Evolutionary conservation across 1,140 invertebrate genomes (phyloP), one percentile per base, ranked within the genome.

Genomic region (Caenorhabditis remanei): DNA sequence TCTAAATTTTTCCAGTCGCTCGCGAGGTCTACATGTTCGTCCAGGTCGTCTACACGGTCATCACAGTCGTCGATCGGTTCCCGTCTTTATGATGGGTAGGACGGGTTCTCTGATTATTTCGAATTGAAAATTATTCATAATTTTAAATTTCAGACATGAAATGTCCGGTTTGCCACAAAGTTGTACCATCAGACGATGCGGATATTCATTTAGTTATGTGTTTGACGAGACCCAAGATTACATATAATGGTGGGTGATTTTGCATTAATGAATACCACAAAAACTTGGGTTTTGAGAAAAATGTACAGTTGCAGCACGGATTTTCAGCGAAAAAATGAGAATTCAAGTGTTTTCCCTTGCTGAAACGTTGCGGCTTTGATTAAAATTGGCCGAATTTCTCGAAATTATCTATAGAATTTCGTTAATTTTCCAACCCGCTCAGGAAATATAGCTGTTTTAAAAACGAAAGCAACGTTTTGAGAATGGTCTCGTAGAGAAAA

Each of bases 161-260:
- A 94, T 99, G 98, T 94, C 97, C 98, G 89, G 96, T 99, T 89
- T 99, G 98, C 95, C 97, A 96, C 94, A 99, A 98, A 94, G 96
- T 96, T 94, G 96, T 99, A 90, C 94, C 98, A 93, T 96, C 97
- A 90, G 97, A 99, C 94, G 97, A 99, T 94, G 96, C 98, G 92
- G 97, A 99, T 95, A 97, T 96, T 94, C 98, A 99, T 94, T 95
- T 99, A 91, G 96, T 99, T 90, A 98, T 99, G 96, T 99, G 98
- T 95, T 95, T 99, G 93, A 99, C 97, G 85, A 97, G 98, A 95
- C 98, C 97, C 91, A 95, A 96, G 93, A 96, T 99, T 92, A 97
- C 96, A 93, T 99, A 99, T 94, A 99, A 99, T 94, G 97, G 97
- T 99, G 93, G 94, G 95, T 53, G 19, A 41, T 88, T 86, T 89